Percentiles rank a stretch among this genome's conserved stretches.
These are phyloP conservation scores for Zaprionus africanus DNA, from an alignment of 1,140 invertebrate species.

Conservation along the genomic window DNA sequence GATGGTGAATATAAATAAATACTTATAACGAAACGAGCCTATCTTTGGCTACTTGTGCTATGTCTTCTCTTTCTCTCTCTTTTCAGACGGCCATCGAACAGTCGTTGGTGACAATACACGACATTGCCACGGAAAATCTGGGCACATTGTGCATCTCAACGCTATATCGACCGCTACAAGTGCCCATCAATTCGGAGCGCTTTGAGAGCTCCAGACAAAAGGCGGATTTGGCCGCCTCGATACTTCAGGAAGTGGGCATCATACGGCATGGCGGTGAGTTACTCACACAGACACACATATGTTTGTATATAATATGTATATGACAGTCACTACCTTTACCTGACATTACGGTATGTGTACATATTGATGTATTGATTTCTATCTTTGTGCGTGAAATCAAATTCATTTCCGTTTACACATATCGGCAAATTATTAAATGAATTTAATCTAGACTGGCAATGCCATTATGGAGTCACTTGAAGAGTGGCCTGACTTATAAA, in stretches of 20 bases:
- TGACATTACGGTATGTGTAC: background rate
- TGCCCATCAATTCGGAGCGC: conserved; percentile 87
- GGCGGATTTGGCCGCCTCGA: conserved; percentile 89
- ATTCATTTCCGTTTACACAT: conserved; percentile 1
- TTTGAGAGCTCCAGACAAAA: conserved; percentile 90
- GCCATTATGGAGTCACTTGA: too few relatives aligned
- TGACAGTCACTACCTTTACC: background rate
- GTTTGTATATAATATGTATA: background rate
- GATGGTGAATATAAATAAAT: conserved; percentile 36
- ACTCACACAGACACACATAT: conserved; percentile 11
- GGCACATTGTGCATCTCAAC: conserved; percentile 90
- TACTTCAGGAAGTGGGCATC: conserved; percentile 89
- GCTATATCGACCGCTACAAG: conserved; percentile 88
- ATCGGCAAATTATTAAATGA: background rate
- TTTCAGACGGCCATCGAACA: conserved; percentile 87
- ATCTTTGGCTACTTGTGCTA: background rate
- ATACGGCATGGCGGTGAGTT: conserved; percentile 87
- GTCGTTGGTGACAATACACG: conserved; percentile 89
- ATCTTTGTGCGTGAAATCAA: conserved; percentile 20
- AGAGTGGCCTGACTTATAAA: too few relatives aligned
- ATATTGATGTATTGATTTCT: conserved; percentile 61
- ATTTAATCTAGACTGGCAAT: too few relatives aligned
- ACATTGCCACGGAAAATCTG: conserved; percentile 89
- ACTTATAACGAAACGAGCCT: conserved; percentile 16
- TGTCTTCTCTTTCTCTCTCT: background rate